These are phyloP conservation scores for Leptosomus discolor DNA, from an alignment of 2,113 vertebrate species.

Conservation along the genomic window DNA sequence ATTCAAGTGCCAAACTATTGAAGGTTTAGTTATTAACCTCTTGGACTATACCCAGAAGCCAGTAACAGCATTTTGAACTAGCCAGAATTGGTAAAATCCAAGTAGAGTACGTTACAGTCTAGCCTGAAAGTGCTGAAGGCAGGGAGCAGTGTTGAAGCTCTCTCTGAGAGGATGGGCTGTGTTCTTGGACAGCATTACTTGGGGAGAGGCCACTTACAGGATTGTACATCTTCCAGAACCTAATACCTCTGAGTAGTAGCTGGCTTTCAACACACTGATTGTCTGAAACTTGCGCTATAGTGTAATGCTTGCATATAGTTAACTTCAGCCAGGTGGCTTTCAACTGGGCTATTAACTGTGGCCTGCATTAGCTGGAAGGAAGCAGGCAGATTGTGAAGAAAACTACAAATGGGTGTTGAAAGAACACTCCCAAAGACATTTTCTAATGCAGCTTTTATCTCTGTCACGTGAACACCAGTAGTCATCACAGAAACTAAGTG, in stretches of 20 bases:
- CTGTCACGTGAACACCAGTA: neutral
- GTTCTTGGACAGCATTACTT: neutral
- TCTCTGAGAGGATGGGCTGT: neutral
- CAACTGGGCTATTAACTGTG: neutral
- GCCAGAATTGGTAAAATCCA: neutral
- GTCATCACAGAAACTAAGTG: neutral
- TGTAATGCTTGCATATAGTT: neutral
- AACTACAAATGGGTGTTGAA: neutral
- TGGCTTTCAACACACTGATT: neutral
- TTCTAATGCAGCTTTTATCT: neutral
- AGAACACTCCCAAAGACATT: neutral
- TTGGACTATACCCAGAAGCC: neutral
- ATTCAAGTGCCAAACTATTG: slow-evolving; percentile 21
- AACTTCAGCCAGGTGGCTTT: neutral
- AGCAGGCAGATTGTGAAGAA: neutral
- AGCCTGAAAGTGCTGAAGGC: neutral
- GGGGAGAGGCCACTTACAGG: neutral
- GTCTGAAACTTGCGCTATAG: neutral
- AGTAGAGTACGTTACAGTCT: neutral
- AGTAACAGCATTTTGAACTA: neutral
- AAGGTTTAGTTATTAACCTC: slow-evolving; percentile 15
- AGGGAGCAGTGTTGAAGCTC: neutral
- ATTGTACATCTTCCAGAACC: neutral
- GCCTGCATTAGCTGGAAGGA: neutral
- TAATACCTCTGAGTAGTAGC: neutral